Evolutionary conservation across 2,797 vertebrate genomes (phyloP).

Genomic region (Hydrocynus forskahlii): DNA sequence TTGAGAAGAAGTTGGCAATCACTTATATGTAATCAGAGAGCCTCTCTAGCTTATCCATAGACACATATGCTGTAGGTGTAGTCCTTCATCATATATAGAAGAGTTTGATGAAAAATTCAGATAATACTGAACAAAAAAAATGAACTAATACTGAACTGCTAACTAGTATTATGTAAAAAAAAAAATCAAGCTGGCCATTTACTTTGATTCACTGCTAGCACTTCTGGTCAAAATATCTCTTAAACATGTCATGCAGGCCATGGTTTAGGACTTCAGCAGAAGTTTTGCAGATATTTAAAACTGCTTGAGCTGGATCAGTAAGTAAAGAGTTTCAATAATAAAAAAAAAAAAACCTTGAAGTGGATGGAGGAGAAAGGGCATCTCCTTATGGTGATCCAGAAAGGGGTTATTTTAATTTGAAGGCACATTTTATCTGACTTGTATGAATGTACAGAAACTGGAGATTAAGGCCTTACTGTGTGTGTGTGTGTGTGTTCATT

Average conservation of each 20-base stretch:
- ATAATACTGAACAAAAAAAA: not conserved
- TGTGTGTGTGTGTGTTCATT: not conserved
- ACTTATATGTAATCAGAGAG: not conserved
- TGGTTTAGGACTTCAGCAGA: not conserved
- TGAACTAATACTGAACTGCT: not conserved
- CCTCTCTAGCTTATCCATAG: not conserved
- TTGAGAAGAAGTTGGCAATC: not conserved
- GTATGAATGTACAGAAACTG: not conserved
- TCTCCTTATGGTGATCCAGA: not conserved
- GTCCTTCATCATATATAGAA: not conserved
- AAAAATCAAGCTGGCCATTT: not conserved
- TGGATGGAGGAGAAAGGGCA: no score
- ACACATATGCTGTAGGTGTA: not conserved
- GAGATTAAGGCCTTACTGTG: not conserved
- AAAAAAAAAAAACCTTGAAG: no score
- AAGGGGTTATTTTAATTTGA: not conserved
- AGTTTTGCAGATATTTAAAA: not conserved
- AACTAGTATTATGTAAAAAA: not conserved
- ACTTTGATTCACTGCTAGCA: not conserved
- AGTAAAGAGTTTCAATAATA: no score
- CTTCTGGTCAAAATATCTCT: not conserved
- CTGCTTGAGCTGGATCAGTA: not conserved
- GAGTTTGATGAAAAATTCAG: not conserved
- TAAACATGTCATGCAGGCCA: not conserved
- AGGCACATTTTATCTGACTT: not conserved